Evolutionary conservation across 1,140 invertebrate species (phyloP), one percentile per base, ranked within the genome.

Genomic region (Aphaenogaster rudis): DNA sequence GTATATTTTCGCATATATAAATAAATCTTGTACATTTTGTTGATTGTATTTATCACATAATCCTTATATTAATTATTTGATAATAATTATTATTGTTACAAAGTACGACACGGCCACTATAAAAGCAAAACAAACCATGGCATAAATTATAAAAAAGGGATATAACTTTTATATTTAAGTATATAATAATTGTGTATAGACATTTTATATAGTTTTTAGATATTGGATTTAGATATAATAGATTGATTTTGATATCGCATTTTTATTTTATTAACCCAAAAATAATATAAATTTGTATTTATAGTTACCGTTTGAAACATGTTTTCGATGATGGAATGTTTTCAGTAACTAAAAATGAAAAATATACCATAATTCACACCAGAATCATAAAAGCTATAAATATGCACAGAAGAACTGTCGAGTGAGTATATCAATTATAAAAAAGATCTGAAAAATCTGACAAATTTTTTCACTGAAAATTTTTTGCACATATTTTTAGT

Each of bases 301-400:
- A 28, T 45, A 81, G 79, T 21, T 81, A 69, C 0, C 79, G 48
- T 28, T 45, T 81, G 33, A 69, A 71, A 71, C 79, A 81, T 45
- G n/a, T 28, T 36, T 63, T 69, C 0, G 52, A 81, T n/a, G n/a
- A 71, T 4, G 48, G 15, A 67, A 54, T 13, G 15, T 63, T 59
- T 13, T 45, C 33, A 3, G 8, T 57, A 21, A 9, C 11, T 45
- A 48, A 15, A 50, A 21, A n/a, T 36, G 8, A 71, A 59, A 33
- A 59, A 59, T 45, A 72, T 39, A 4, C n/a, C 13, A 71, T 28
- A 21, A 42, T 78, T 63, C 64, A 45, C 13, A 21, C 36, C 0
- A 66, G n/a, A 42, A 69, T 81, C 0, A 28, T 57, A 15, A 17
- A 45, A 21, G 50, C 36, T 1, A 0, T 81, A 42, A 69, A 42